A percentile compares a stretch with the other conserved stretches of the same genome.
Conservation (phyloP, 30 jellyfish, hydroid and myxozoan species). For the Phacellophora camtschatica region DNA sequence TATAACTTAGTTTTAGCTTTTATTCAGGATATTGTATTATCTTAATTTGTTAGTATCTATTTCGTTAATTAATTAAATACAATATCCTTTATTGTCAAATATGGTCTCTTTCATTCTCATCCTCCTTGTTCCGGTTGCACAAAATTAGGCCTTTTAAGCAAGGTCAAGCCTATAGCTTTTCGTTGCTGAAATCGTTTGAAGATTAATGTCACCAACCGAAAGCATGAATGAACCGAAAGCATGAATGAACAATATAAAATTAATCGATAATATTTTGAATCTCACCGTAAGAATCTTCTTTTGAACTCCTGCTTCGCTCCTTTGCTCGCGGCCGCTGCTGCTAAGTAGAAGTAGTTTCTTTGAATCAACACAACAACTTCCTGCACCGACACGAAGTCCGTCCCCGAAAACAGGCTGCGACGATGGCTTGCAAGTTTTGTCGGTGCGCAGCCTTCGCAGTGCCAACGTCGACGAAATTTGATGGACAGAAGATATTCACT, state of each 20-base stretch:
- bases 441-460: background rate
- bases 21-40: no score
- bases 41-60: no score
- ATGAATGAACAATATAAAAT: background rate
- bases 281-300: background rate
- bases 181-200: background rate
- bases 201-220: background rate
- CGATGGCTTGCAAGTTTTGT: background rate
- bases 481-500: background rate
- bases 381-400: background rate
- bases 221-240: background rate
- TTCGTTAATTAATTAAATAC: no score
- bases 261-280: background rate
- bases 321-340: background rate
- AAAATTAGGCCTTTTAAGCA: no score
- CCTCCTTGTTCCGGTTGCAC: no score
- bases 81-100: no score
- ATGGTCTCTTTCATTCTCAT: no score
- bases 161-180: no score
- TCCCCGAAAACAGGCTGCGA: background rate
- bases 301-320: background rate
- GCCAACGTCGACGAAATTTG: background rate
- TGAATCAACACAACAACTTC: background rate
- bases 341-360: background rate
- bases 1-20: no score